A percentile compares a stretch with the other conserved stretches of the same genome.
Conservation (phyloP, 2,797 vertebrate species). For the Trichosurus vulpecula region DNA sequence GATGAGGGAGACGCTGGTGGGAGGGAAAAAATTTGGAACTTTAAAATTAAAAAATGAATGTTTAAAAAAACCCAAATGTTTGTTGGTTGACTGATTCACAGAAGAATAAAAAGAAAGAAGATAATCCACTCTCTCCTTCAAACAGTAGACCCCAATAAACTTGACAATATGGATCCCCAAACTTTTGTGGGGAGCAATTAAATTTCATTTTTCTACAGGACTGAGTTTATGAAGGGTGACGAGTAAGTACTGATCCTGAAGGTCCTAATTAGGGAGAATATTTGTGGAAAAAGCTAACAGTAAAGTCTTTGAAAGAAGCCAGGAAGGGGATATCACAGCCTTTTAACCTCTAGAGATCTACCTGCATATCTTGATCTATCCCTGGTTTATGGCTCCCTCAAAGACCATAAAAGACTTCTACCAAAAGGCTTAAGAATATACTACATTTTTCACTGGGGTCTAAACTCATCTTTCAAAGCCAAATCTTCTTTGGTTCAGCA, state of each 20-base stretch:
- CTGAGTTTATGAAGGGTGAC: slow-evolving; percentile 17
- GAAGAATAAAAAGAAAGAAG: not conserved
- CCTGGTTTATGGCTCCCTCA: not conserved
- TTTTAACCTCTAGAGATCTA: not conserved
- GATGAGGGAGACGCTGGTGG: not conserved
- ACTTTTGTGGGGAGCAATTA: not conserved
- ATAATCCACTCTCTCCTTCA: not conserved
- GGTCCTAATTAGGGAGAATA: not conserved
- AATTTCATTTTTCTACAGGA: not conserved
- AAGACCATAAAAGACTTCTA: not conserved
- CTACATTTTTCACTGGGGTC: not conserved
- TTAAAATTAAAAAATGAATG: not conserved
- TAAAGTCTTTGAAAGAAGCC: not conserved
- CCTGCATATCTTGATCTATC: not conserved
- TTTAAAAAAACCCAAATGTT: not conserved
- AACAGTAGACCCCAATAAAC: not conserved
- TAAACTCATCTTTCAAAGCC: slow-evolving; percentile 26
- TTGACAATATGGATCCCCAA: not conserved
- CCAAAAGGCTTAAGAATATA: not conserved
- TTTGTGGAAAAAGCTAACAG: not conserved
- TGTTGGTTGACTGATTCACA: not conserved
- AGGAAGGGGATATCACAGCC: not conserved
- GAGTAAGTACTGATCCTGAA: not conserved
- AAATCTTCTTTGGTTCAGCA: not conserved
- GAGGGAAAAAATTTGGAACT: not conserved